Base-by-base conservation (phyloP, 2,888 invertebrate genomes). In the Hylaea fasciaria region DNA sequence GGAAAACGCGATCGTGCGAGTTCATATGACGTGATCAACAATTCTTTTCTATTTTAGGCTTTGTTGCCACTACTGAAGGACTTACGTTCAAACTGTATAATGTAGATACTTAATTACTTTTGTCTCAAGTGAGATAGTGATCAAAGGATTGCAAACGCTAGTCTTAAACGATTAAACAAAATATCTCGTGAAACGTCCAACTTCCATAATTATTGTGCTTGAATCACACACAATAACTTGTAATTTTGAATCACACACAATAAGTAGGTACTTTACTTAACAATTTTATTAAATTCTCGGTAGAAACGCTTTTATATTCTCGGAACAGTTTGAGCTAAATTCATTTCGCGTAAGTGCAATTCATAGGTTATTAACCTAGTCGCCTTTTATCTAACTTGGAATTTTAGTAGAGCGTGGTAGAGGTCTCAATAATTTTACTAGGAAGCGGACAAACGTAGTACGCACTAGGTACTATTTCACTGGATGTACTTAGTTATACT, bases 1-100 rank as follows among this genome's bases (percentile, higher is more conserved):
- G 57, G 58, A 64, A 64, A 64, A 62, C 57, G 55, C 40, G 22
- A 50, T 43, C 52, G 44, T 54, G 48, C 32, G 14, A 14, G 43
- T n/a, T 22, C 22, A 40, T 52, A 41, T 22, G n/a, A 35, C 39
- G 50, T 57, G 47, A 3, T 43, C 51, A 46, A 46, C 22, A 35
- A 35, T 45, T 11, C 39, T 12, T 39, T 12, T 28, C 37, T 7
- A 37, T 51, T 66, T 17, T 43, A 44, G 46, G 7, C 46, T 39
- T 22, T 59, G 47, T 39, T 44, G 1, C 14, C 37, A 16, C 22
- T 17, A 4, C 2, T 16, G 35, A 47, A 57, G 43, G 49, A 35
- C 47, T 39, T 37, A 50, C 46, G 45, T 16, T 41, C 5, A 13
- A 9, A 1, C 13, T 2, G 1, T 32, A 8, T 14, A 14, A 47